Percentiles rank a stretch among this genome's conserved stretches.
These are phyloP conservation scores for Eurosta solidaginis DNA, from an alignment of 1,140 invertebrate genomes.

Conservation along the genomic window DNA sequence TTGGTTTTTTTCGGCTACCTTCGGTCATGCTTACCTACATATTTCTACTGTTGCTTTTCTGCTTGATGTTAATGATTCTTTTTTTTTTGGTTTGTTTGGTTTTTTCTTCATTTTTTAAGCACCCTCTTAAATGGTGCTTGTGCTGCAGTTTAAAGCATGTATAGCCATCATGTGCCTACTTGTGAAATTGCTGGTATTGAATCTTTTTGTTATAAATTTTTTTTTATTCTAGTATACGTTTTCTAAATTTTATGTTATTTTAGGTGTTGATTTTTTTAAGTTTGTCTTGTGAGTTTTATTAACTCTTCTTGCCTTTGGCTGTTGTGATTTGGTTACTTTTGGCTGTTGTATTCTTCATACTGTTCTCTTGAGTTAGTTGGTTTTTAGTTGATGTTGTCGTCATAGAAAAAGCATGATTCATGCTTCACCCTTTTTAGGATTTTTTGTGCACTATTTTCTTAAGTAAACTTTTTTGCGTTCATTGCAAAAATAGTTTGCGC, in stretches of 20 bases:
- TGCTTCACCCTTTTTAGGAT: neutral
- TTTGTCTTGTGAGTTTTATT: neutral
- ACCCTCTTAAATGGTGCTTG: slow-evolving; percentile 25
- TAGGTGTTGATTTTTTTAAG: slow-evolving; percentile 18
- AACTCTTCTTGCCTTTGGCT: slow-evolving; percentile 17
- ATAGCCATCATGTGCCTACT: slow-evolving; percentile 22
- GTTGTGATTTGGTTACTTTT: neutral
- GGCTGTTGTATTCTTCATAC: neutral
- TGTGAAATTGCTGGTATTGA: slow-evolving; percentile 21
- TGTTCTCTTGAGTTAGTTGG: neutral
- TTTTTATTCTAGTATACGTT: neutral
- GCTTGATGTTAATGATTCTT: neutral
- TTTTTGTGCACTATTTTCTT: neutral
- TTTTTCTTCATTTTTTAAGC: slow-evolving; percentile 24
- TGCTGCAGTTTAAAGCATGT: slow-evolving; percentile 21
- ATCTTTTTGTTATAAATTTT: neutral
- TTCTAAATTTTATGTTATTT: neutral
- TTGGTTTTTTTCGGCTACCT: neutral
- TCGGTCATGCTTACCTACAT: slow-evolving; percentile 1
- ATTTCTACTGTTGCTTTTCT: neutral
- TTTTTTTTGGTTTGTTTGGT: neutral
- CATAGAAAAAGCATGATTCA: slow-evolving; percentile 26
- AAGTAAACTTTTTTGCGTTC: neutral
- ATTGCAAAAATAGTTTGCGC: neutral
- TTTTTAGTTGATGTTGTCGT: neutral